A percentile compares a stretch with the other conserved stretches of the same genome.
Conservation (phyloP, 2,888 invertebrate genomes). For the Geophilus truncorum region DNA sequence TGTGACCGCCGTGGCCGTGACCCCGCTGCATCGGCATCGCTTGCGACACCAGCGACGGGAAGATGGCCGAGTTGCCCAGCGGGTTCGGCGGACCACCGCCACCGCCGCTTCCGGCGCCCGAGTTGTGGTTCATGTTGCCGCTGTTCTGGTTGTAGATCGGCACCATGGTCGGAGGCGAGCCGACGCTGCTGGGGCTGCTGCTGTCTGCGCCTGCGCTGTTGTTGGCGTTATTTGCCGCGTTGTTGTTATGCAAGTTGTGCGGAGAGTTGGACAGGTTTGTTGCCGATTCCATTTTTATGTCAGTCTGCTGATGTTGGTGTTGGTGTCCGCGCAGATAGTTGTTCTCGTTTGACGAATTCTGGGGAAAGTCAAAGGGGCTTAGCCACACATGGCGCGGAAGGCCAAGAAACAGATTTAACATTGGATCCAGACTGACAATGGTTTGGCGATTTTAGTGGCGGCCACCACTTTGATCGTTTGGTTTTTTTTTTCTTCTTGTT, state of each 20-base stretch:
- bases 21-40: slow-evolving; percentile 2
- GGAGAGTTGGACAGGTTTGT: slow-evolving; percentile 18
- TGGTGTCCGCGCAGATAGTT: background rate
- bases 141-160: background rate
- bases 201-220: background rate
- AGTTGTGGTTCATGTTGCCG: background rate
- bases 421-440: slow-evolving; percentile 29
- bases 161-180: background rate
- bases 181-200: slow-evolving; percentile 27
- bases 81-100: background rate
- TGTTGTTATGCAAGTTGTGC: background rate
- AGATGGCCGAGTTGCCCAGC: background rate
- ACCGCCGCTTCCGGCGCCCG: background rate
- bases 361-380: slow-evolving; percentile 25
- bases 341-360: slow-evolving; percentile 10
- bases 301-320: background rate
- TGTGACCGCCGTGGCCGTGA: background rate
- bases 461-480: background rate
- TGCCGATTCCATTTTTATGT: slow-evolving; percentile 17
- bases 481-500: background rate
- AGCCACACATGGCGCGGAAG: slow-evolving; percentile 33
- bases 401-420: slow-evolving; percentile 31
- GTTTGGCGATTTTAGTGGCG: background rate
- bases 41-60: slow-evolving; percentile 28
- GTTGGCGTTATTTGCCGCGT: background rate